phyloP scores from a whole-genome alignment of 2,888 invertebrate species.

The Ophion ventricosus region DNA sequence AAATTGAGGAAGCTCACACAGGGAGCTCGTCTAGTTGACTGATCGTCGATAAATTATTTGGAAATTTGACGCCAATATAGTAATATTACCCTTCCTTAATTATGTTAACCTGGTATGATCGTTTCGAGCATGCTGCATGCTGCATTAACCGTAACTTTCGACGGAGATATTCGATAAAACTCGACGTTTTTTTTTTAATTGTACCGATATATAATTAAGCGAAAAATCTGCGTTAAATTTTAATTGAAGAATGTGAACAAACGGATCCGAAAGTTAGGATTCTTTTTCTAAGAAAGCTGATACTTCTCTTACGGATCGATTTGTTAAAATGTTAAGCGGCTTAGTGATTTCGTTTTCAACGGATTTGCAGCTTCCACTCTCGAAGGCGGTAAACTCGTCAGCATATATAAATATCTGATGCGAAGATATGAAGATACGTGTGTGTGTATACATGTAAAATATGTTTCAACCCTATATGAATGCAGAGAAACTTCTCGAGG shows the following conservation, averaged over 20 bases:
- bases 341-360: background rate
- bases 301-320: background rate
- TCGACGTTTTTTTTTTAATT: background rate
- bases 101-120: background rate
- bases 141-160: background rate
- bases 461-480: background rate
- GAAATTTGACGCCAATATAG: conserved; percentile 28
- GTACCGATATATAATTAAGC: background rate
- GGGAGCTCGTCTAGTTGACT: conserved; percentile 13
- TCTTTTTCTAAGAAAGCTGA: background rate
- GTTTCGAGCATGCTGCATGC: background rate
- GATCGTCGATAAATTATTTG: conserved; percentile 52
- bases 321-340: background rate
- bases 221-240: too few relatives aligned
- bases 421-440: background rate
- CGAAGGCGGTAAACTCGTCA: background rate
- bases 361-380: background rate
- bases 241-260: background rate
- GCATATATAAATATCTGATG: conserved; percentile 16
- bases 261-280: background rate
- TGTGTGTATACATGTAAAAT: background rate
- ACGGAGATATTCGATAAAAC: background rate
- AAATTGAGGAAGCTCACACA: conserved; percentile 28
- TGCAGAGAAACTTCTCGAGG: background rate
- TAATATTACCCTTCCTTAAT: background rate